A percentile compares a stretch with the other conserved stretches of the same genome.
phyloP scores from a whole-genome alignment of 2,113 vertebrate species.

The Urocynchramus pylzowi region DNA sequence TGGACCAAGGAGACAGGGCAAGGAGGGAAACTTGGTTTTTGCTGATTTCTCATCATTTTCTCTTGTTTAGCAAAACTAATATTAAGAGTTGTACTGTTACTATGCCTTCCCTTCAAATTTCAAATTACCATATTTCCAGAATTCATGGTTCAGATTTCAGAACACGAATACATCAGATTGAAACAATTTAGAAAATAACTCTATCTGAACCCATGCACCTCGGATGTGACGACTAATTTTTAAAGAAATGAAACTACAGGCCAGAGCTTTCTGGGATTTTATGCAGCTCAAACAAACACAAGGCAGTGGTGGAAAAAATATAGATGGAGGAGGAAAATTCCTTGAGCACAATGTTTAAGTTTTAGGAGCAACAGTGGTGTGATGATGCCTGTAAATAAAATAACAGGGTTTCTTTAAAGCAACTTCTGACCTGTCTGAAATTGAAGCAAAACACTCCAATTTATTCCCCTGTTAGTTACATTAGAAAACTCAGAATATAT shows the following conservation, averaged over 20 bases:
- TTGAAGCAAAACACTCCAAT: not conserved
- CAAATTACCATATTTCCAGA: not conserved
- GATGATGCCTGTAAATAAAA: not conserved
- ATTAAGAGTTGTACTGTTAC: not conserved
- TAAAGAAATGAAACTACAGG: not conserved
- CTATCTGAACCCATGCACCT: not conserved
- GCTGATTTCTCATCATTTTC: not conserved
- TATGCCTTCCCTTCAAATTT: not conserved
- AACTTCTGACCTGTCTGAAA: not conserved
- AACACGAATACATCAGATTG: not conserved
- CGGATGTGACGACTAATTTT: not conserved
- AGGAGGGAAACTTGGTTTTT: not conserved
- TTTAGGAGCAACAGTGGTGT: not conserved
- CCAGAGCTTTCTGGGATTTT: not conserved
- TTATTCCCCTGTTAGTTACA: not conserved
- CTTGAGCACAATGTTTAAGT: not conserved
- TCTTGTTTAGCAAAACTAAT: not conserved
- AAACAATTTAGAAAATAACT: not conserved
- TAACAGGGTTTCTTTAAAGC: not conserved
- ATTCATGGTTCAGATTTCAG: not conserved
- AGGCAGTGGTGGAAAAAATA: not conserved
- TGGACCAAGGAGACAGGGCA: not conserved
- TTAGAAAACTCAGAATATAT: not conserved
- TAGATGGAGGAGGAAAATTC: not conserved
- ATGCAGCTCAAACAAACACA: not conserved